Percentiles rank a stretch among this genome's conserved stretches.
Conservation (phyloP, 2,888 invertebrate genomes). For the Galerucella calmariensis region DNA sequence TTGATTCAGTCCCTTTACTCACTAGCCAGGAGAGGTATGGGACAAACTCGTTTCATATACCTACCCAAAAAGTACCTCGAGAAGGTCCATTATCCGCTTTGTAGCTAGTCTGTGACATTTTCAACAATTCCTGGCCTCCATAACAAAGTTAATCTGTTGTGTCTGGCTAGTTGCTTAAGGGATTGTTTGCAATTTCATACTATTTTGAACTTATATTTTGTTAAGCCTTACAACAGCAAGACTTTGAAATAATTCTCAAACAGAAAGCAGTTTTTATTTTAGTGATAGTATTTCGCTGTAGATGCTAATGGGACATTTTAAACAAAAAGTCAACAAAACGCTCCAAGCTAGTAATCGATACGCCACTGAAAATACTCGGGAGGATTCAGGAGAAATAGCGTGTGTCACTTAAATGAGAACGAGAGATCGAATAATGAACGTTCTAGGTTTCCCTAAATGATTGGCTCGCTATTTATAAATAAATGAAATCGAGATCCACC, state of each 20-base stretch:
- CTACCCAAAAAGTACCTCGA: too few species aligned
- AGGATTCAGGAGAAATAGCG: constrained; percentile 27
- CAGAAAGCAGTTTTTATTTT: not conserved
- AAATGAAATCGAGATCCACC: constrained; percentile 35
- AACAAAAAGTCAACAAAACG: not conserved
- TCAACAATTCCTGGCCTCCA: too few species aligned
- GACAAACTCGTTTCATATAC: too few species aligned
- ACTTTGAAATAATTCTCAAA: too few species aligned
- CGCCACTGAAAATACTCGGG: constrained; percentile 12
- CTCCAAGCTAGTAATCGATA: not conserved
- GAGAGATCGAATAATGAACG: constrained; percentile 30
- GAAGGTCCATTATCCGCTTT: too few species aligned
- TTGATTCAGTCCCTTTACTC: too few species aligned
- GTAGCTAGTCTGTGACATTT: too few species aligned
- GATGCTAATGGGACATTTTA: not conserved
- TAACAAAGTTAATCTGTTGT: too few species aligned
- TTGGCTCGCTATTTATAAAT: constrained; percentile 38
- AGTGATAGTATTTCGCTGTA: not conserved
- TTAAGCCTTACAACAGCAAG: not conserved
- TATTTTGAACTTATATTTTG: too few species aligned
- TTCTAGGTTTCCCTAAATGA: constrained; percentile 35
- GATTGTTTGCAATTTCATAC: too few species aligned
- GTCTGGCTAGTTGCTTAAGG: too few species aligned
- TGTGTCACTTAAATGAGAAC: constrained; percentile 29
- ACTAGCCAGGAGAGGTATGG: too few species aligned